Conservation (phyloP, 2,888 invertebrate species). For the Microplitis deprimator region DNA sequence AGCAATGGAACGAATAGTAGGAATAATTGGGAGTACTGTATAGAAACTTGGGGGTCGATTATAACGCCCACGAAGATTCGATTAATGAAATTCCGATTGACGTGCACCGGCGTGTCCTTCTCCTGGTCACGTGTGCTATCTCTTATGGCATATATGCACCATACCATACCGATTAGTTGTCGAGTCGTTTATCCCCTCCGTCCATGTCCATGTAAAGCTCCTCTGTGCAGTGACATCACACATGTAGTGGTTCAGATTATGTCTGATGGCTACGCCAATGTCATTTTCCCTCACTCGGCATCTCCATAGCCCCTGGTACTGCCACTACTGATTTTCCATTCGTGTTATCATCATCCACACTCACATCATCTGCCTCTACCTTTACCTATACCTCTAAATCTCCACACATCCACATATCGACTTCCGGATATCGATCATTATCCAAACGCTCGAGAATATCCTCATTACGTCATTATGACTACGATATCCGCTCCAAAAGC, state of each 20-base stretch:
- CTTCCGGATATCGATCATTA: conserved; percentile 35
- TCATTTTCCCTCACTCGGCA: conserved; percentile 5
- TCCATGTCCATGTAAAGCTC: conserved; percentile 1
- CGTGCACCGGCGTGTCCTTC: conserved; percentile 15
- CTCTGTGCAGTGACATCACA: neutral
- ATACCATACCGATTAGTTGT: neutral
- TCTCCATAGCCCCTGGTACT: no score
- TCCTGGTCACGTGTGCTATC: conserved; percentile 24
- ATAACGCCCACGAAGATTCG: conserved; percentile 44
- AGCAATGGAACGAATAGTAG: neutral
- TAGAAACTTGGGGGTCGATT: conserved; percentile 17
- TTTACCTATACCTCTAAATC: neutral
- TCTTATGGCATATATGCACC: neutral
- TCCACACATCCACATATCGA: neutral
- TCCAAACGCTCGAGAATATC: conserved; percentile 26
- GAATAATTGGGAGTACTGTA: conserved; percentile 18
- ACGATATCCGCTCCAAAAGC: conserved; percentile 28
- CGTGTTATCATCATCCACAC: conserved; percentile 12
- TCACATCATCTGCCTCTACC: neutral
- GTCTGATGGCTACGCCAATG: neutral
- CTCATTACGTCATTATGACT: conserved; percentile 29
- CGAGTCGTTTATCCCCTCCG: neutral
- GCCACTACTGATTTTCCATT: neutral
- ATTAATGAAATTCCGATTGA: conserved; percentile 49
- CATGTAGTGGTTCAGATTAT: neutral